Evolutionary conservation across 2,888 invertebrate genomes (phyloP).

Genomic region (Mesorhabditis belari): DNA sequence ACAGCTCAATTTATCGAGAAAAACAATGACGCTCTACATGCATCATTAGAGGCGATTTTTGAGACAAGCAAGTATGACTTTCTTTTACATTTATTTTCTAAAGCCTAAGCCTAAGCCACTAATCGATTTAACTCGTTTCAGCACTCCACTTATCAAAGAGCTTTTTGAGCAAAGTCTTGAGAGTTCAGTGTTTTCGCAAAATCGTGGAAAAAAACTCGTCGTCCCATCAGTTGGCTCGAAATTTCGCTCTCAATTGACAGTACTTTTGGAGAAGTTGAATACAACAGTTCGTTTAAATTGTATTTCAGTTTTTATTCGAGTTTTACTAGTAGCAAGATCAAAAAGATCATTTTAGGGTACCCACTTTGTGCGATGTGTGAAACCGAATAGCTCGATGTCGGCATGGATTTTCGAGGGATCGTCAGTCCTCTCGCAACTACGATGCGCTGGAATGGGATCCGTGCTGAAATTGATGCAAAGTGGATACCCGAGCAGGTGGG

Average conservation of each 20-base stretch:
- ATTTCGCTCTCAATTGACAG: slow-evolving; percentile 81
- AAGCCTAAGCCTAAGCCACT: too few species aligned
- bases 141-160: background rate
- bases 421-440: slow-evolving; percentile 81
- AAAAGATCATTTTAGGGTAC: slow-evolving; percentile 77
- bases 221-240: slow-evolving; percentile 93
- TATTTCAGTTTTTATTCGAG: too few species aligned
- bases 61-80: slow-evolving; percentile 57
- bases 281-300: slow-evolving; percentile 65
- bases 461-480: slow-evolving; percentile 96
- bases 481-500: slow-evolving; percentile 65
- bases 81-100: too few species aligned
- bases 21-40: slow-evolving; percentile 94
- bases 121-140: too few species aligned
- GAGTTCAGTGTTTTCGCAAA: too few species aligned
- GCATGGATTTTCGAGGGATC: slow-evolving; percentile 22
- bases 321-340: too few species aligned
- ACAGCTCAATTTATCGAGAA: slow-evolving; percentile 97
- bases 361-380: slow-evolving; percentile 92
- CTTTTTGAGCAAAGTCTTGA: slow-evolving; percentile 8
- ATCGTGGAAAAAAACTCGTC: too few species aligned
- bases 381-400: slow-evolving; percentile 88
- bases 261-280: slow-evolving; percentile 84
- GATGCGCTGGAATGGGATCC: slow-evolving; percentile 89
- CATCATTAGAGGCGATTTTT: slow-evolving; percentile 82